These are phyloP conservation scores for Cladorhizidae sp. DNA, from an alignment of 37 sponge, comb jelly and placozoan species.

Conservation along the genomic window DNA sequence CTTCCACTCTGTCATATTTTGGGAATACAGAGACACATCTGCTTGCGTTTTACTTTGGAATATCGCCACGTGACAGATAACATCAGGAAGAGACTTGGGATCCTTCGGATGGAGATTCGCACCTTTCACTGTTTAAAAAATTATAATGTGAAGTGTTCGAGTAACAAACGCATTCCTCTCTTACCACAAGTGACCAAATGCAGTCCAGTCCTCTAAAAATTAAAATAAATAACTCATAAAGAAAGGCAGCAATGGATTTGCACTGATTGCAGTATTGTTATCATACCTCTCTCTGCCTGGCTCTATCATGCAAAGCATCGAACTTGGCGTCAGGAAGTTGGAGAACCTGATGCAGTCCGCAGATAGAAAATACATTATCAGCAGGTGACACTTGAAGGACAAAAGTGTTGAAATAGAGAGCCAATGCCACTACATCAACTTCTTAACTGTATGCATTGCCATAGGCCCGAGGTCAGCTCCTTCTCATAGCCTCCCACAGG, in stretches of 20 bases:
- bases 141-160: background rate
- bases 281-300: background rate
- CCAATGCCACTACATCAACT: too few species aligned
- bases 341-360: background rate
- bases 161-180: background rate
- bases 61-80: conserved; percentile 1
- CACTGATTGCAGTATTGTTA: background rate
- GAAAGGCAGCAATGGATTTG: background rate
- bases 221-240: background rate
- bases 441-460: too few species aligned
- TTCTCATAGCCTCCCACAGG: too few species aligned
- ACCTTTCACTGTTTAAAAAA: background rate
- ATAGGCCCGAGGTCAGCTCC: too few species aligned
- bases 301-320: background rate
- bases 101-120: background rate
- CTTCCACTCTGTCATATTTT: conserved; percentile 5
- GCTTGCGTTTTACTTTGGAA: background rate
- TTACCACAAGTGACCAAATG: background rate
- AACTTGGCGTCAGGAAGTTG: background rate
- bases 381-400: background rate
- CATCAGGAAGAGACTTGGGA: background rate
- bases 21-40: background rate
- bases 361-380: background rate
- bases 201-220: background rate
- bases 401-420: too few species aligned